These are phyloP conservation scores for Habrosyne pyritoides DNA, from an alignment of 2,888 invertebrate species.

Conservation along the genomic window DNA sequence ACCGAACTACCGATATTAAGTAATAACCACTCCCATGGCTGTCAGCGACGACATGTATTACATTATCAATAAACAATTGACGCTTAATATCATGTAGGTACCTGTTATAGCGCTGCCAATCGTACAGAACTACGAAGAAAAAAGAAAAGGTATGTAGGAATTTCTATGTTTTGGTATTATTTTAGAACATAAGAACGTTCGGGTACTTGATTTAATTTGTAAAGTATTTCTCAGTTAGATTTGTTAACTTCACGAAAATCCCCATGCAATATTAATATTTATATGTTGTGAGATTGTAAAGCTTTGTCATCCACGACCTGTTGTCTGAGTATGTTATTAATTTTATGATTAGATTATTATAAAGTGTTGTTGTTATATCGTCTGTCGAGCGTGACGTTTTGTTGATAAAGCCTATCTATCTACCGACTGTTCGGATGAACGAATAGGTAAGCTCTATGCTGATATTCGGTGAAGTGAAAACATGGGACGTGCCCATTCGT, in stretches of 20 bases:
- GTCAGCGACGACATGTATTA: constrained; percentile 54
- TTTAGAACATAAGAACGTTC: not conserved
- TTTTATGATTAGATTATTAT: constrained; percentile 39
- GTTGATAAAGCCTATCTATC: constrained; percentile 62
- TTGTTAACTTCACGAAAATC: not conserved
- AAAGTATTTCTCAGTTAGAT: not conserved
- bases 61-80: constrained; percentile 67
- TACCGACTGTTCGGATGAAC: constrained; percentile 62
- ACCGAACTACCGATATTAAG: constrained; percentile 72
- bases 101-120: constrained; percentile 22
- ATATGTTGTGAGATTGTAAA: not conserved
- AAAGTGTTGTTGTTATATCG: constrained; percentile 50
- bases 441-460: constrained; percentile 46
- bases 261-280: not conserved
- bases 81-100: constrained; percentile 39
- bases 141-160: not conserved
- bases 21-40: constrained; percentile 75
- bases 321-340: constrained; percentile 20
- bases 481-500: constrained; percentile 48
- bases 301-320: not conserved
- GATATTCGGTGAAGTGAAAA: constrained; percentile 62
- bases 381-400: constrained; percentile 43
- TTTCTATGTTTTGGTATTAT: not conserved
- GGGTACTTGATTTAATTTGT: too few relatives aligned
- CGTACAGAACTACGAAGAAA: not conserved